Conservation (phyloP, 2,797 vertebrate genomes). For the Dendrocincla tyrannina region DNA sequence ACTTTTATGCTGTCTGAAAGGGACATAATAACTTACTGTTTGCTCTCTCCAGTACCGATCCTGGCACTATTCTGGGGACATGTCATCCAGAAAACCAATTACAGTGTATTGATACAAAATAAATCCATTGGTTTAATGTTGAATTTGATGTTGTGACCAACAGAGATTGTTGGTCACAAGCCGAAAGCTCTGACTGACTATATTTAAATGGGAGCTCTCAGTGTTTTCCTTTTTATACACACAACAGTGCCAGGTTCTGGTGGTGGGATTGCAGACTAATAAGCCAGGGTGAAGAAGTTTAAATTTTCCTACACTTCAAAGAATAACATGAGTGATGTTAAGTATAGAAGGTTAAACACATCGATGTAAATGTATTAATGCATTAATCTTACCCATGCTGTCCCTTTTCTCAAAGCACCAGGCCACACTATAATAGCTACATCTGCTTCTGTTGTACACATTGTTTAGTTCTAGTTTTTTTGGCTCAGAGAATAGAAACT, state of each 20-base stretch:
- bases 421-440: slow-evolving; percentile 49
- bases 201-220: not conserved
- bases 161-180: not conserved
- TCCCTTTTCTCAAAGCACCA: slow-evolving; percentile 10
- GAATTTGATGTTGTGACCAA: not conserved
- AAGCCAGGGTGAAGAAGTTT: not conserved
- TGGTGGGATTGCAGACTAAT: not conserved
- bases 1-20: slow-evolving; percentile 36
- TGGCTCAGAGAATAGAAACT: slow-evolving; percentile 54
- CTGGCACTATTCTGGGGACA: not conserved
- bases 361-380: slow-evolving; percentile 16
- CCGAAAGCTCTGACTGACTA: not conserved
- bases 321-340: not conserved
- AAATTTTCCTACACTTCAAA: not conserved
- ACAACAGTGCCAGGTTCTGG: not conserved
- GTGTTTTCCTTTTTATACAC: not conserved
- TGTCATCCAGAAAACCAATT: slow-evolving; percentile 43
- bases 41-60: not conserved
- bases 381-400: slow-evolving; percentile 7
- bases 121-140: not conserved
- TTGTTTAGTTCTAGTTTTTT: slow-evolving; percentile 49
- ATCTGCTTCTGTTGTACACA: slow-evolving; percentile 63
- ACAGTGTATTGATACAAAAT: not conserved
- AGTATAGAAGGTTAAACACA: slow-evolving; percentile 19
- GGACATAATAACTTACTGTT: slow-evolving; percentile 16